phyloP scores from a whole-genome alignment of 2,113 vertebrate genomes.

The Cochlearius cochlearius region DNA sequence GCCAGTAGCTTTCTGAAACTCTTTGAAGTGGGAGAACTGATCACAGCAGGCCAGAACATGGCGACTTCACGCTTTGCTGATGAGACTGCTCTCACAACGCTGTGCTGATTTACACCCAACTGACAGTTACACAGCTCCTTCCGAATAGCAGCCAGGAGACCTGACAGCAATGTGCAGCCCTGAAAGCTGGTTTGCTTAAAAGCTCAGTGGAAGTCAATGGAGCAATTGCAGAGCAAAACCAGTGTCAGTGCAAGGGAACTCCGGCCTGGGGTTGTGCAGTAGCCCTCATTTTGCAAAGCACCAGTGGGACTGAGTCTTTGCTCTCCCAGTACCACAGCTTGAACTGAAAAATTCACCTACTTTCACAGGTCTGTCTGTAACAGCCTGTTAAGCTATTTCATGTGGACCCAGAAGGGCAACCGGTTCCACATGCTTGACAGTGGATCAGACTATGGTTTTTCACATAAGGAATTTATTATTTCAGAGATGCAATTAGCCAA shows the following conservation, averaged over 20 bases:
- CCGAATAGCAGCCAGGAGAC: not conserved
- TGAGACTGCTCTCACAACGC: not conserved
- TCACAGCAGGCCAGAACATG: not conserved
- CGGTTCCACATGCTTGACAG: not conserved
- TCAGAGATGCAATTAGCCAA: not conserved
- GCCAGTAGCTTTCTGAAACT: not conserved
- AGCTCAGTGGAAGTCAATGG: not conserved
- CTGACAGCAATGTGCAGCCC: not conserved
- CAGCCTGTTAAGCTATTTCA: not conserved
- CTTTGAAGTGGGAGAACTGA: not conserved
- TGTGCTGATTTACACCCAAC: not conserved
- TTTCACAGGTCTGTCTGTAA: not conserved
- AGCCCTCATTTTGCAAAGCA: not conserved
- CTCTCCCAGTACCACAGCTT: not conserved
- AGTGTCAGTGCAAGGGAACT: not conserved
- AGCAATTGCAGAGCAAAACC: not conserved
- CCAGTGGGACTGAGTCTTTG: not conserved
- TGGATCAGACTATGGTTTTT: not conserved
- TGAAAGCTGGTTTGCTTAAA: not conserved
- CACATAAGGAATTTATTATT: constrained; percentile 1
- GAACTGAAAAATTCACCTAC: not conserved
- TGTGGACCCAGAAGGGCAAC: not conserved
- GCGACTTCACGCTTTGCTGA: not conserved
- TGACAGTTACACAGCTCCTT: not conserved
- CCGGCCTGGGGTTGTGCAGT: not conserved